phyloP scores from a whole-genome alignment of 2,888 invertebrate species.

The Andrena flavipes region DNA sequence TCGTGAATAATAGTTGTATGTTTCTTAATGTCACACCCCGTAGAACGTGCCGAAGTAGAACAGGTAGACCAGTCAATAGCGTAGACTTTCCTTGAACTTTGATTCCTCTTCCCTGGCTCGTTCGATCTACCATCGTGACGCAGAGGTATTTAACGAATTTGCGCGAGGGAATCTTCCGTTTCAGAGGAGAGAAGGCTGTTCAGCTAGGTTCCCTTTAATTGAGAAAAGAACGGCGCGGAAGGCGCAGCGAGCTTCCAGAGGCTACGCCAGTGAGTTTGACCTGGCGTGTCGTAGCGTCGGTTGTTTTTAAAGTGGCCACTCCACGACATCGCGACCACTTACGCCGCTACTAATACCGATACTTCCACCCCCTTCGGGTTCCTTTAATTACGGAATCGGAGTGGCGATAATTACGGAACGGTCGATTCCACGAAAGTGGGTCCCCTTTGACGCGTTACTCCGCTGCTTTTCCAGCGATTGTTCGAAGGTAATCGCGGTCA shows the following conservation, averaged over 20 bases:
- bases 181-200: background rate
- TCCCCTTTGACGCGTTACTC: slow-evolving; percentile 13
- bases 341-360: slow-evolving; percentile 39
- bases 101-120: slow-evolving; percentile 4
- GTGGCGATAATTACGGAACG: slow-evolving; percentile 22
- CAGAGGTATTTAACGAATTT: background rate
- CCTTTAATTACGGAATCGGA: slow-evolving; percentile 45
- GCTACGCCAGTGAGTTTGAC: slow-evolving; percentile 55
- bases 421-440: background rate
- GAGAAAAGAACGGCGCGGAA: background rate
- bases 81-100: slow-evolving; percentile 46
- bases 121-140: background rate
- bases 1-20: background rate
- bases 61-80: slow-evolving; percentile 48
- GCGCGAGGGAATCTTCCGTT: background rate
- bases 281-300: slow-evolving; percentile 54
- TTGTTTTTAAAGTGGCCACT: slow-evolving; percentile 63
- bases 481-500: slow-evolving; percentile 25
- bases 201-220: background rate
- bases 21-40: background rate
- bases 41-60: slow-evolving; percentile 41
- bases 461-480: slow-evolving; percentile 6
- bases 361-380: slow-evolving; percentile 19
- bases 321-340: slow-evolving; percentile 53
- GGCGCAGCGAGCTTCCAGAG: background rate